These are phyloP conservation scores for Mesorhabditis spiculigera DNA, from an alignment of 2,888 invertebrate species.

Conservation along the genomic window DNA sequence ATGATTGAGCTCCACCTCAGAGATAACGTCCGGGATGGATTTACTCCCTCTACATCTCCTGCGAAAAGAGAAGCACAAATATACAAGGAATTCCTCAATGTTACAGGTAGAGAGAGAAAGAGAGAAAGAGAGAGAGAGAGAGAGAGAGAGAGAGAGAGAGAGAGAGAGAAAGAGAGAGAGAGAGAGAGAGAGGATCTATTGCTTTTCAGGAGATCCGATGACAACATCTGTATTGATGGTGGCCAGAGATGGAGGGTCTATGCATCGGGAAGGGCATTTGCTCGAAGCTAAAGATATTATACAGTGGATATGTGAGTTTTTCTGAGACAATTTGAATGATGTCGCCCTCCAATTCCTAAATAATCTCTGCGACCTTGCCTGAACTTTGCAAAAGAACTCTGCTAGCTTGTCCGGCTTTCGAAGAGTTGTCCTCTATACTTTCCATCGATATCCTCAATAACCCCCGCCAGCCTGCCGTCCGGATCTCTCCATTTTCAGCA, in stretches of 20 bases:
- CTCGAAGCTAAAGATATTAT: conserved; percentile 31
- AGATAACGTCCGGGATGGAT: conserved; percentile 52
- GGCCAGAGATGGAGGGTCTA: conserved; percentile 49
- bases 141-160: too few relatives aligned
- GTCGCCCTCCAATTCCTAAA: too few relatives aligned
- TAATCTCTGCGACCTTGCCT: too few relatives aligned
- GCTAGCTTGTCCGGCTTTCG: too few relatives aligned
- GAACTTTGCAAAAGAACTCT: too few relatives aligned
- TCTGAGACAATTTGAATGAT: too few relatives aligned
- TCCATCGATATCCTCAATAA: too few relatives aligned
- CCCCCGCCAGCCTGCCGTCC: not conserved
- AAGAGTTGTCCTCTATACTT: too few relatives aligned
- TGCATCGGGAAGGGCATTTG: conserved; percentile 48
- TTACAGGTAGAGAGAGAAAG: conserved; percentile 28
- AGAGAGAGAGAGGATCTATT: too few relatives aligned
- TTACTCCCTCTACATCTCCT: conserved; percentile 49
- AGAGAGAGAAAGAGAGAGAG: too few relatives aligned
- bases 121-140: too few relatives aligned
- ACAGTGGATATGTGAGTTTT: conserved; percentile 22
- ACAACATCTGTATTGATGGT: conserved; percentile 50
- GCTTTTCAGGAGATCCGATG: conserved; percentile 46
- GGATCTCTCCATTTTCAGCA: not conserved
- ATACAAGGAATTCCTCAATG: conserved; percentile 44
- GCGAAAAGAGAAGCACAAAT: conserved; percentile 43
- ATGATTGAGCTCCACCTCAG: conserved; percentile 26